Evolutionary conservation across 2,113 vertebrate species (phyloP), one percentile per base, ranked within the genome.

Genomic region (Macroglossus sobrinus): DNA sequence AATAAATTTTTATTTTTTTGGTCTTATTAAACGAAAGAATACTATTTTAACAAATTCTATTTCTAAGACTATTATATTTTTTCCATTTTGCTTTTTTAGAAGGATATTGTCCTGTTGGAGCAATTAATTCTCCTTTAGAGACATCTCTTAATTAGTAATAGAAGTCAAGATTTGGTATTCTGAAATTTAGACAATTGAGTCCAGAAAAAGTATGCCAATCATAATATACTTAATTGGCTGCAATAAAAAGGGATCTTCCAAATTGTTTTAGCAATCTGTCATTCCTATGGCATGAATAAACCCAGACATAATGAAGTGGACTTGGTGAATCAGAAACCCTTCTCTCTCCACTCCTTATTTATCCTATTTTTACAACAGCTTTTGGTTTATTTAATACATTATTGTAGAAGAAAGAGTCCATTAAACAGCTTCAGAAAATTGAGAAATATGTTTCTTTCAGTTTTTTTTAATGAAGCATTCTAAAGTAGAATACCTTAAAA

Each of bases 391-490:
- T 89, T 91, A 92, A 81, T 79, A 89, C 40, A 95, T 96, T 91
- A 85, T 93, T 84, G 10, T 68, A 72, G 75, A 82, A 91, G 82
- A 94, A 90, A 96, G 18, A 68, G 13, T 82, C 43, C 63, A 82
- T 91, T 89, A 88, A 96, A 86, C 69, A 84, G 71, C 86, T 63
- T 80, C 21, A 61, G 38, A 94, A 84, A 98, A 97, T 63, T 84
- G 81, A 96, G 66, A 98, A 98, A 88, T 97, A 78, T 74, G 40
- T 89, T 97, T 78, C 7, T 98, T 98, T 97, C 71, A 91, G 97
- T 89, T 97, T 98, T 98, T 96, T 84, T 75, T 61, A 69, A 71
- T 78, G 87, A 96, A 97, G 95, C 82, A 90, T 53, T 95, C 97
- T 97, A 97, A 98, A 97, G 95, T 91, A 38, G 92, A 97, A 35